A percentile compares a stretch with the other conserved stretches of the same genome.
These are phyloP conservation scores for Temnothorax rugatulus DNA, from an alignment of 2,888 invertebrate genomes.

Conservation along the genomic window DNA sequence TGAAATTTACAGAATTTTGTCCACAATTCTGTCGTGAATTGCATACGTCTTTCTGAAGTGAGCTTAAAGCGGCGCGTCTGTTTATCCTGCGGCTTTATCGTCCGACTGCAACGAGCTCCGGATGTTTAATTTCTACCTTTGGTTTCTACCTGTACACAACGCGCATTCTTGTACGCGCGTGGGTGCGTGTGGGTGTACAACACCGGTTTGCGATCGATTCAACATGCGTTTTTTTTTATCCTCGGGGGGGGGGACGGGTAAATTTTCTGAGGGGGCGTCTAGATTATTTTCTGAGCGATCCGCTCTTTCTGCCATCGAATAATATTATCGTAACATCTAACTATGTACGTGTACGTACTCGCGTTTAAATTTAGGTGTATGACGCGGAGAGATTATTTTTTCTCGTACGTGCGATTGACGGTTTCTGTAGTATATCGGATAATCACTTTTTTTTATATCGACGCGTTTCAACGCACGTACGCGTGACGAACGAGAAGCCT, in stretches of 20 bases:
- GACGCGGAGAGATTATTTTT: not conserved
- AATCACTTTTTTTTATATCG: not conserved
- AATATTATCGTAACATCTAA: slow-evolving; percentile 21
- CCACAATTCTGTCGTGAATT: not conserved
- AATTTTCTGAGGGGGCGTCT: slow-evolving; percentile 38
- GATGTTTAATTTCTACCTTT: slow-evolving; percentile 32
- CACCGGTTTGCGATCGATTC: slow-evolving; percentile 34
- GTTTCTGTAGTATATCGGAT: not conserved
- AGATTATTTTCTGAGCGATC: slow-evolving; percentile 10
- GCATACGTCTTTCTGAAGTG: not conserved
- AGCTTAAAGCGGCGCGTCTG: not conserved
- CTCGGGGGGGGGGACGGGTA: not conserved
- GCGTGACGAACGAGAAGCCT: not conserved
- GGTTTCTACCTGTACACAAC: slow-evolving; percentile 59
- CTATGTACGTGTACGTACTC: not conserved
- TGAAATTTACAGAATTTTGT: not conserved
- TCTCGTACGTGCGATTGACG: not conserved
- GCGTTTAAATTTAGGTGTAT: not conserved
- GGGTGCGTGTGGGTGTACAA: slow-evolving; percentile 74
- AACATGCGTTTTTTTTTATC: not conserved
- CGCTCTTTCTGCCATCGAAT: slow-evolving; percentile 13
- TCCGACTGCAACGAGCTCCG: not conserved
- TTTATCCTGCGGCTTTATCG: slow-evolving; percentile 13
- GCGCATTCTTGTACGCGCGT: slow-evolving; percentile 68
- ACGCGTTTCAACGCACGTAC: too few species aligned